Percentiles rank a stretch among this genome's conserved stretches.
These are phyloP conservation scores for Empidonax traillii DNA, from an alignment of 2,113 vertebrate species.

Conservation along the genomic window DNA sequence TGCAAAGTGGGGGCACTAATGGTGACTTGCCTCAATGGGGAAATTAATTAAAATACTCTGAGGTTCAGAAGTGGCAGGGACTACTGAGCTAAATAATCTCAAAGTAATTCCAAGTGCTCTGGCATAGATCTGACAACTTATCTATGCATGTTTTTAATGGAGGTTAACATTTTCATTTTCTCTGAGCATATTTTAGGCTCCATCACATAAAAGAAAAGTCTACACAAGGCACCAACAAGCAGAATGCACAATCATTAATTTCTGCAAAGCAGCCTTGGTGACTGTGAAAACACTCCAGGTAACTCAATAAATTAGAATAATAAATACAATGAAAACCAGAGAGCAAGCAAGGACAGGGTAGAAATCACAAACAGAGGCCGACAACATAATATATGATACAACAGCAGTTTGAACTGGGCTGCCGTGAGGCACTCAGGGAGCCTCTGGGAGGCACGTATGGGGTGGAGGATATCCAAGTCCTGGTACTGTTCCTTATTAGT, in stretches of 20 bases:
- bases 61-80: not conserved
- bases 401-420: not conserved
- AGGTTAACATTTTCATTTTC: conserved; percentile 56
- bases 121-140: not conserved
- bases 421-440: not conserved
- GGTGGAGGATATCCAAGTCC: not conserved
- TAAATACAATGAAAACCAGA: conserved; percentile 39
- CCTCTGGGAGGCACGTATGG: not conserved
- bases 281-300: conserved; percentile 28
- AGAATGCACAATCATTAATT: conserved; percentile 44
- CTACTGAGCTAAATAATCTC: not conserved
- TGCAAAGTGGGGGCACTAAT: not conserved
- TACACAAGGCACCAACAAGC: not conserved
- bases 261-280: conserved; percentile 36
- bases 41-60: not conserved
- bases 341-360: conserved; percentile 37
- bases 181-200: conserved; percentile 31
- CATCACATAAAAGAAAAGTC: conserved; percentile 25
- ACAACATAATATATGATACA: not conserved
- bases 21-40: not conserved
- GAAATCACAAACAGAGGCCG: not conserved
- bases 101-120: not conserved
- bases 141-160: conserved; percentile 9
- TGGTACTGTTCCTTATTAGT: not conserved
- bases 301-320: conserved; percentile 63